Evolutionary conservation across 64 coral and sea anemone species (phyloP).

Genomic region (Acropora tenuis): DNA sequence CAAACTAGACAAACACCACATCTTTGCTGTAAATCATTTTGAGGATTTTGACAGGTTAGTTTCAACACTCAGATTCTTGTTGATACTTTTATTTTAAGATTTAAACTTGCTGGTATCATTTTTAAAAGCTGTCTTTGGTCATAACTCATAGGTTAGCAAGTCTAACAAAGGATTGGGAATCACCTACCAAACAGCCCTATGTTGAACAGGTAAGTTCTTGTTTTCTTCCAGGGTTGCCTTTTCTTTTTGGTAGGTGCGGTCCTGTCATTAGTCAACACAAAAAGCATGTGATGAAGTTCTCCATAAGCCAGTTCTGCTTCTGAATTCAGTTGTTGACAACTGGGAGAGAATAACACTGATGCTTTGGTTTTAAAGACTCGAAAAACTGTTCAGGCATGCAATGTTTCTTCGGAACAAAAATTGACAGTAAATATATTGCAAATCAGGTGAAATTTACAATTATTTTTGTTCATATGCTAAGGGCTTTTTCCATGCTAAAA

Average conservation of each 20-base stretch:
- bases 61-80: too few relatives aligned
- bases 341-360: constrained; percentile 34
- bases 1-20: constrained; percentile 97
- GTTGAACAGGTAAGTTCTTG: constrained; percentile 59
- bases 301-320: constrained; percentile 93
- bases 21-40: constrained; percentile 99
- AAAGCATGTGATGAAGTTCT: constrained; percentile 67
- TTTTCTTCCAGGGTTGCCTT: not conserved
- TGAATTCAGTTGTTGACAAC: constrained; percentile 51
- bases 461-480: too few relatives aligned
- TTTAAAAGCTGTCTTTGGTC: too few relatives aligned
- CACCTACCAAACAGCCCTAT: constrained; percentile 79
- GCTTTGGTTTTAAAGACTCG: too few relatives aligned
- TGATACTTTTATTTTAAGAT: too few relatives aligned
- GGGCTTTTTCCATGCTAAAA: too few relatives aligned
- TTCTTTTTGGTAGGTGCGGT: not conserved
- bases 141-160: constrained; percentile 49
- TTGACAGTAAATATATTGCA: too few relatives aligned
- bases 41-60: constrained; percentile 95
- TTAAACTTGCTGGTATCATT: too few relatives aligned
- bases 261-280: not conserved
- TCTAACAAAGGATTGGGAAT: constrained; percentile 87
- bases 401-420: too few relatives aligned
- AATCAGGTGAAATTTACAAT: too few relatives aligned
- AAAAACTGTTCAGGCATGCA: too few relatives aligned